phyloP scores from a whole-genome alignment of 92 coral and sea anemone species.

The Bergia puertoricense region DNA sequence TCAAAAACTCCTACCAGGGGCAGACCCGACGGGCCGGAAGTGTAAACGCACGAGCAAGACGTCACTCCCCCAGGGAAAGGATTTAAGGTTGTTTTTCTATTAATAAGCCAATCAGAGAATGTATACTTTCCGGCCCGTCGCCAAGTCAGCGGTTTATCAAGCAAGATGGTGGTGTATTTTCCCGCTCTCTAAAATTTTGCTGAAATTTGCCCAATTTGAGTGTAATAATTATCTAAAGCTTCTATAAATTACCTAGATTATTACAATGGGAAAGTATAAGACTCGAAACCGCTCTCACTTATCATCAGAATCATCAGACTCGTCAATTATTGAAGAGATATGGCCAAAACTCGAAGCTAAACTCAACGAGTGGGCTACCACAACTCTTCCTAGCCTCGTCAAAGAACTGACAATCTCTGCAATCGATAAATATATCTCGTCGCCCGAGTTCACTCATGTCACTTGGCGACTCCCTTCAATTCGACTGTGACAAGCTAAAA shows the following conservation, averaged over 20 bases:
- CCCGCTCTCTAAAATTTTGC: not conserved
- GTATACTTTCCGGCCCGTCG: no score
- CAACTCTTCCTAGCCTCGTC: not conserved
- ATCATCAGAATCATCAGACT: not conserved
- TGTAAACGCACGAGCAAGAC: no score
- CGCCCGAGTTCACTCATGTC: no score
- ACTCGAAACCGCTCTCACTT: not conserved
- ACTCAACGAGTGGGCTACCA: constrained; percentile 1
- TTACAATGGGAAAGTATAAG: not conserved
- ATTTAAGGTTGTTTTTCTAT: no score
- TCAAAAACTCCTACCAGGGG: no score
- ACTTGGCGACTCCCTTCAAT: no score
- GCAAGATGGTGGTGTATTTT: not conserved
- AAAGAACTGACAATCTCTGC: no score
- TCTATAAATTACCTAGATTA: not conserved
- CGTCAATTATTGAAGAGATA: not conserved
- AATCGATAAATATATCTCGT: not conserved
- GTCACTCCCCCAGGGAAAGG: no score
- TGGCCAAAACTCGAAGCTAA: not conserved
- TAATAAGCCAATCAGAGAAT: no score
- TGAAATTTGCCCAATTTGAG: not conserved
- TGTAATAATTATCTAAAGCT: not conserved
- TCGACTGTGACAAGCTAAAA: no score
- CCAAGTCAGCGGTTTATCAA: not conserved
- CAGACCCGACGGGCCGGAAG: no score